Evolutionary conservation across 2,797 vertebrate species (phyloP).

Genomic region (Sarcoramphus papa): DNA sequence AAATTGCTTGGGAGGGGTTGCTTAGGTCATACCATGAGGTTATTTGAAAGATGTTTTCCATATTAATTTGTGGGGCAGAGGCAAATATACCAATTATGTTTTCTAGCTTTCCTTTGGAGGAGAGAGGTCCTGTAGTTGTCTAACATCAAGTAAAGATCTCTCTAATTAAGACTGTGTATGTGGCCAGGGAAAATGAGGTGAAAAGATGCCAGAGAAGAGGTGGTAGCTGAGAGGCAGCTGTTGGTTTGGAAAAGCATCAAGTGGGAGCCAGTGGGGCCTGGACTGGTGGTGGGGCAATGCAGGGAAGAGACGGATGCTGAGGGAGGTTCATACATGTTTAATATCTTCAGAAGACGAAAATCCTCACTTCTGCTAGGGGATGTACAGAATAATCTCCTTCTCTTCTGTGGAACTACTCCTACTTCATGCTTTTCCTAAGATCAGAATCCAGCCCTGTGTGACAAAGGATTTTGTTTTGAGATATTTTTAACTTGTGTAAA

Average conservation of each 20-base stretch:
- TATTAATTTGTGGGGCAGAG: background rate
- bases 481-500: background rate
- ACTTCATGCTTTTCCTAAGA: background rate
- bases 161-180: background rate
- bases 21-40: background rate
- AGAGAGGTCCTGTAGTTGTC: background rate
- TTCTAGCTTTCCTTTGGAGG: background rate
- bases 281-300: background rate
- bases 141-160: background rate
- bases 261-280: background rate
- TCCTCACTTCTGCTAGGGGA: background rate
- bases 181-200: background rate
- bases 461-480: background rate
- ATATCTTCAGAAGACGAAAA: background rate
- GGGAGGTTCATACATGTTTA: background rate
- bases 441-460: background rate
- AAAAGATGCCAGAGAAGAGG: background rate
- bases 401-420: background rate
- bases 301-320: background rate
- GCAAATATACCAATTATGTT: background rate
- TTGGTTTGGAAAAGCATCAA: background rate
- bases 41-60: background rate
- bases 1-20: background rate
- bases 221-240: background rate
- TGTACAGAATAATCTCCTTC: background rate